phyloP scores from a whole-genome alignment of 2,888 invertebrate genomes.

The Drosophila paranaensis region DNA sequence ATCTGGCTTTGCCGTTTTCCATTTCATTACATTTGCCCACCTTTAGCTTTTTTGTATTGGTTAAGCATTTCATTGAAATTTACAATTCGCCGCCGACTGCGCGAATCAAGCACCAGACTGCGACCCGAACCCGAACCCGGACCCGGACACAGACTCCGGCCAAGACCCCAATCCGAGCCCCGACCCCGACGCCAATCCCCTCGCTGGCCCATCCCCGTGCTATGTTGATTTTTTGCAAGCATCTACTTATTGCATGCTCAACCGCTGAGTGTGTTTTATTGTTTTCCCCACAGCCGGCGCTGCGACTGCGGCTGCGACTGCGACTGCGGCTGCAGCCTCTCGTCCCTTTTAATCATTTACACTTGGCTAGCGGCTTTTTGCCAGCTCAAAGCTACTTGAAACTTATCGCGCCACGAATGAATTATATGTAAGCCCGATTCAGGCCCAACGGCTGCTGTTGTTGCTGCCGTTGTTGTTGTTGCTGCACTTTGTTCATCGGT shows the following conservation, averaged over 20 bases:
- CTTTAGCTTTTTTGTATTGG: conserved; percentile 38
- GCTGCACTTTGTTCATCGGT: conserved; percentile 6
- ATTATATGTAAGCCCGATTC: conserved; percentile 47
- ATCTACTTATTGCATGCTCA: conserved; percentile 28
- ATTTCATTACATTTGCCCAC: conserved; percentile 64
- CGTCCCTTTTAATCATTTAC: conserved; percentile 64
- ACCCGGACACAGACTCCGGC: background rate
- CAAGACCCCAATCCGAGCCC: background rate
- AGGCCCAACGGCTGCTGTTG: conserved; percentile 9
- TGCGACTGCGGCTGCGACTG: no score
- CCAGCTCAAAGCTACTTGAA: conserved; percentile 53
- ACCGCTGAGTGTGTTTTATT: conserved; percentile 55
- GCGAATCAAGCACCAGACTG: conserved; percentile 9
- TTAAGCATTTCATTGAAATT: conserved; percentile 47
- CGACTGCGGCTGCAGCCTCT: conserved; percentile 1
- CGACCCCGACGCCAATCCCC: no score
- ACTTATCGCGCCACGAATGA: conserved; percentile 61
- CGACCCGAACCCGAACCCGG: background rate
- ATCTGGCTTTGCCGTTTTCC: conserved; percentile 57
- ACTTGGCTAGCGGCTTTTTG: conserved; percentile 52
- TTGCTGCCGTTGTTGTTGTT: background rate
- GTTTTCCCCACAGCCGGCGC: conserved; percentile 17
- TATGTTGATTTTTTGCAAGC: conserved; percentile 17
- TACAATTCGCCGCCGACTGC: conserved; percentile 22
- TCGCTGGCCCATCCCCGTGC: background rate